Evolutionary conservation across 2,113 vertebrate species (phyloP).

Genomic region (Bungarus multicinctus): DNA sequence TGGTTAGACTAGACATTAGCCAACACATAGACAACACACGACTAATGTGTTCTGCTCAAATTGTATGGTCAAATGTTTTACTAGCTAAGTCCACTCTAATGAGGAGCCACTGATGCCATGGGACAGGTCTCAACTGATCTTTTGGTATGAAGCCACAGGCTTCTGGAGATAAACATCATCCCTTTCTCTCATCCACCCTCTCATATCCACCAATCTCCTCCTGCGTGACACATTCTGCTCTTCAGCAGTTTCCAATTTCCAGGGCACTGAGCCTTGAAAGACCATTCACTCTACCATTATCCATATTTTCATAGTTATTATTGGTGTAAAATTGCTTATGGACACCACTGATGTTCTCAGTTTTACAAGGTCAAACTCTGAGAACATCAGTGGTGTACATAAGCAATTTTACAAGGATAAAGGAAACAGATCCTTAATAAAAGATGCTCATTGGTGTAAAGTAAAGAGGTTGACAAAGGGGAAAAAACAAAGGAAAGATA

Average conservation of each 20-base stretch:
- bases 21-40: background rate
- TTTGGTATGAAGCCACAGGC: background rate
- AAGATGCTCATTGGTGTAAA: background rate
- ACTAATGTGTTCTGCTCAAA: background rate
- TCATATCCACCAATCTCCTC: background rate
- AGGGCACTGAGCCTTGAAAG: background rate
- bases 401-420: background rate
- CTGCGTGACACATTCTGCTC: no score
- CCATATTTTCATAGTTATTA: background rate
- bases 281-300: background rate
- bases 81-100: background rate
- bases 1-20: background rate
- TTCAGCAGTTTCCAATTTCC: background rate
- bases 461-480: background rate
- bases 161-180: background rate
- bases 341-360: background rate
- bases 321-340: conserved; percentile 1
- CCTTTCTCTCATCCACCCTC: background rate
- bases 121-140: background rate
- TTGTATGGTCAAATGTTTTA: background rate
- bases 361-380: no score
- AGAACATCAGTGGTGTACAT: no score
- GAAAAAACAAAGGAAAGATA: background rate
- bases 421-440: conserved; percentile 1
- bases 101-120: background rate